A percentile compares a stretch with the other conserved stretches of the same genome.
Evolutionary conservation across 2,113 vertebrate species (phyloP).

Genomic region (Halcyon senegalensis): DNA sequence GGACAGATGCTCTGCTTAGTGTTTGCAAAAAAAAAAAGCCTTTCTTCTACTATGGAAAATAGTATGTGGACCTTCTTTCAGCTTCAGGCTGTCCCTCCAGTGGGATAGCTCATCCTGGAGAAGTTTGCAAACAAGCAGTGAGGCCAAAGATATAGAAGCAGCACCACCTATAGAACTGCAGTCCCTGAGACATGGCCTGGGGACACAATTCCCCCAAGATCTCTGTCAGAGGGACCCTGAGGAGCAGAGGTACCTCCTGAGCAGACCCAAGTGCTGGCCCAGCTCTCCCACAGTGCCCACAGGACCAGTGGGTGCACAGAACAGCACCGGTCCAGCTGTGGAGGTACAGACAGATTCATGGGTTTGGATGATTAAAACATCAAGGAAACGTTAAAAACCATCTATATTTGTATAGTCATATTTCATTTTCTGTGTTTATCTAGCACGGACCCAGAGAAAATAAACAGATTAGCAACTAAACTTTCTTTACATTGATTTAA

Average conservation of each 20-base stretch:
- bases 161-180: not conserved
- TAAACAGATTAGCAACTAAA: not conserved
- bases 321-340: not conserved
- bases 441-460: not conserved
- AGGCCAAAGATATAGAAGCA: not conserved
- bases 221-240: fast-evolving
- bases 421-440: not conserved
- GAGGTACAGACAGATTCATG: not conserved
- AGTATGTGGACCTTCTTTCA: not conserved
- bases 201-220: not conserved
- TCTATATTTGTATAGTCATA: not conserved
- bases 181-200: not conserved
- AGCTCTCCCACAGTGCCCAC: not conserved
- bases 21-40: not conserved
- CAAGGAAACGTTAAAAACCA: not conserved
- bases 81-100: not conserved
- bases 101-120: not conserved
- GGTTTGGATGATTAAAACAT: not conserved
- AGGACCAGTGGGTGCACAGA: not conserved
- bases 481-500: not conserved
- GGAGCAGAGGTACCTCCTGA: not conserved
- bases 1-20: fast-evolving
- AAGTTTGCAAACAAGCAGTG: not conserved
- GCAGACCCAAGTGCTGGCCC: not conserved
- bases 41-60: not conserved